Percentiles rank a stretch among this genome's conserved stretches.
Conservation (phyloP, 2,113 vertebrate genomes). For the Chloroceryle aenea region DNA sequence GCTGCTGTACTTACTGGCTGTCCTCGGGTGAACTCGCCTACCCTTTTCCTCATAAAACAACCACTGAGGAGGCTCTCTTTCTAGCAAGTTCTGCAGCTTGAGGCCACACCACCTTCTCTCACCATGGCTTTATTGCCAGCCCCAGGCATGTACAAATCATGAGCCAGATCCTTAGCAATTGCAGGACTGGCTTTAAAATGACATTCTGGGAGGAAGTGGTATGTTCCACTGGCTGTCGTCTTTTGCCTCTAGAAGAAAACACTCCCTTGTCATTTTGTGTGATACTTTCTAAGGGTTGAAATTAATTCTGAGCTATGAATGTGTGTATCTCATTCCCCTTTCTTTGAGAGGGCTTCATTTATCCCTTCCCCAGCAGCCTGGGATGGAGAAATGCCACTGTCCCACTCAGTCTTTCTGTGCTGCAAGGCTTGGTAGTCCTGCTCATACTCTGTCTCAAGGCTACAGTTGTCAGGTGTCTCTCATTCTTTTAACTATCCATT, state of each 20-base stretch:
- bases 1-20: neutral
- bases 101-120: neutral
- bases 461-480: neutral
- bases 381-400: neutral
- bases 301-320: neutral
- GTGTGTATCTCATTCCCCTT: neutral
- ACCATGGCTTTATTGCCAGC: neutral
- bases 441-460: neutral
- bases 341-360: neutral
- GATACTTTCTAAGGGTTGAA: neutral
- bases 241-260: neutral
- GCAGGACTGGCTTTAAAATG: neutral
- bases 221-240: neutral
- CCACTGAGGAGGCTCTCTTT: neutral
- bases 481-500: neutral
- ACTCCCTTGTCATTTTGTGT: neutral
- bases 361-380: neutral
- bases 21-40: accelerated
- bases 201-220: neutral
- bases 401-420: neutral
- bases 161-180: neutral
- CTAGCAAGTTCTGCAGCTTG: neutral
- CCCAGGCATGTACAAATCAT: accelerated
- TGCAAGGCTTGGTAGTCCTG: neutral
- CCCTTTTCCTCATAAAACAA: neutral